Conservation (phyloP, 2,113 vertebrate genomes). For the Tricholaema leucomelas region DNA sequence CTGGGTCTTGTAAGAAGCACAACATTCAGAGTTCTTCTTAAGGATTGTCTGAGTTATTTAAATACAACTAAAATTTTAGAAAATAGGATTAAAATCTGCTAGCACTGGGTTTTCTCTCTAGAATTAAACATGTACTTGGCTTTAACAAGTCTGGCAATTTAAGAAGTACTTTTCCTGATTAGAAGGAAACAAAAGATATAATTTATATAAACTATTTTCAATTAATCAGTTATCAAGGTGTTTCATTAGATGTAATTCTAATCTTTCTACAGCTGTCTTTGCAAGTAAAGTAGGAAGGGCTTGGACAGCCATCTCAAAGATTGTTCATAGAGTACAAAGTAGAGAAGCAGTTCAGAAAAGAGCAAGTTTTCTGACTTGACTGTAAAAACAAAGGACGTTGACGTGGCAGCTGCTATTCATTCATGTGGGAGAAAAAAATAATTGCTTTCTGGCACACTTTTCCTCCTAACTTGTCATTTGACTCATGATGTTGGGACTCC, state of each 20-base stretch:
- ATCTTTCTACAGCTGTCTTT: background rate
- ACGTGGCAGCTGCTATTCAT: background rate
- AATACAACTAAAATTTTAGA: background rate
- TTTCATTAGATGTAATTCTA: background rate
- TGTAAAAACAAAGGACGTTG: background rate
- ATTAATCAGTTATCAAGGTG: background rate
- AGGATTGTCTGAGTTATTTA: background rate
- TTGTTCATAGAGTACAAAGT: background rate
- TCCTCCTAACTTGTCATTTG: background rate
- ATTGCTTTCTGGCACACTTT: background rate
- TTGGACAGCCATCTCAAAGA: background rate
- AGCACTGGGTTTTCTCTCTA: background rate
- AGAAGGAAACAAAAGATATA: background rate
- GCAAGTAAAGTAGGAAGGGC: background rate
- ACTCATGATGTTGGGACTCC: background rate
- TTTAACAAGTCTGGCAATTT: background rate
- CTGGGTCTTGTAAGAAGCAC: background rate
- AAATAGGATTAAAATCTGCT: constrained; percentile 3
- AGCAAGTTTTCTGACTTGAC: background rate
- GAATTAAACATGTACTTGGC: background rate
- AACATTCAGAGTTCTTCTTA: background rate
- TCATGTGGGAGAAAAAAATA: background rate
- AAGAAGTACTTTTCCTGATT: background rate
- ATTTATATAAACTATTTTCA: background rate
- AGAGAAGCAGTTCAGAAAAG: background rate